These are phyloP conservation scores for Lophura nycthemera DNA, from an alignment of 2,113 vertebrate genomes.

Conservation along the genomic window DNA sequence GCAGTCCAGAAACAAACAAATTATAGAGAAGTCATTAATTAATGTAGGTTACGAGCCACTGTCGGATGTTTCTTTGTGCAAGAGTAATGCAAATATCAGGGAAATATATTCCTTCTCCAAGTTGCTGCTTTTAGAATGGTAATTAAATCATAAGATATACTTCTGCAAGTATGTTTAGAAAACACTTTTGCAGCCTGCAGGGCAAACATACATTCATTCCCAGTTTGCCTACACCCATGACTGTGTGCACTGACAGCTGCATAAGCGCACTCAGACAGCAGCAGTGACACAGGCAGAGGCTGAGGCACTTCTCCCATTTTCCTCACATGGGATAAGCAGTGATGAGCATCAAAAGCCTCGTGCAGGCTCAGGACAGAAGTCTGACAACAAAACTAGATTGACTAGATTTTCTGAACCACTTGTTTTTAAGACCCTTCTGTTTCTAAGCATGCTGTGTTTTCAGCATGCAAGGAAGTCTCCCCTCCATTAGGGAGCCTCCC, in stretches of 20 bases:
- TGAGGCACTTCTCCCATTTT: neutral
- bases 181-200: neutral
- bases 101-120: neutral
- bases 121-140: constrained; percentile 12
- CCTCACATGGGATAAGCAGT: neutral
- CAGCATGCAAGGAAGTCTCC: neutral
- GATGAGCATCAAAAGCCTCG: too few relatives aligned
- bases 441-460: neutral
- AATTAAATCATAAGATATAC: constrained; percentile 42
- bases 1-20: neutral
- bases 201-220: neutral
- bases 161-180: neutral
- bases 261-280: neutral
- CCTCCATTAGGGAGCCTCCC: neutral
- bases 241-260: neutral
- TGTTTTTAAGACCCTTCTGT: neutral
- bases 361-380: neutral
- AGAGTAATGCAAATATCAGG: constrained; percentile 14
- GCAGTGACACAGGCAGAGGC: too few relatives aligned
- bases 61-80: neutral
- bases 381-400: fast-evolving
- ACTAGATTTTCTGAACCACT: neutral
- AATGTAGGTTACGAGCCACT: neutral
- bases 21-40: constrained; percentile 23
- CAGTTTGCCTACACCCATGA: neutral